Evolutionary conservation across 2,113 vertebrate genomes (phyloP).

Genomic region (Empidonax traillii): DNA sequence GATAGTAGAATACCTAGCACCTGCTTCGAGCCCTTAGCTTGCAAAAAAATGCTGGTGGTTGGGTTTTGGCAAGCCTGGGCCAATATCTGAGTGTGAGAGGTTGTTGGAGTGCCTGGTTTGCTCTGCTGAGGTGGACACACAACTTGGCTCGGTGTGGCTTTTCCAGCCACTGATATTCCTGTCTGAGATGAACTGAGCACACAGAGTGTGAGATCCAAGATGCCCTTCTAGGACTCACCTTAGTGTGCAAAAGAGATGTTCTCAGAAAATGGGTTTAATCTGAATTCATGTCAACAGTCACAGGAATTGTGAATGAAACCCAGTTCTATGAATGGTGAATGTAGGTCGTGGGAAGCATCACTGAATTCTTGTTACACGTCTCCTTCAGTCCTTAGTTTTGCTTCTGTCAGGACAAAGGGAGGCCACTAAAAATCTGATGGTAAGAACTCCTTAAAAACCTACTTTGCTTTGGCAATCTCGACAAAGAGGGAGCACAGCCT

Average conservation of each 20-base stretch:
- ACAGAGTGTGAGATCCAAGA: background rate
- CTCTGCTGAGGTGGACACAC: background rate
- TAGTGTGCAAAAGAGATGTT: accelerated
- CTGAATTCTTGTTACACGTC: background rate
- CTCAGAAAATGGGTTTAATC: background rate
- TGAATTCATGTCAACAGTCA: background rate
- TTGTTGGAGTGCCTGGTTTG: background rate
- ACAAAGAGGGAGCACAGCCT: background rate
- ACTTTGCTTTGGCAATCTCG: background rate
- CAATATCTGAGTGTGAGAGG: background rate
- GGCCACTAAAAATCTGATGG: background rate
- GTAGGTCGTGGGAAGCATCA: background rate
- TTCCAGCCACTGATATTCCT: background rate
- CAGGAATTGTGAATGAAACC: background rate
- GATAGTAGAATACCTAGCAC: background rate
- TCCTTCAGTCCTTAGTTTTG: background rate
- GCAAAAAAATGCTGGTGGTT: background rate
- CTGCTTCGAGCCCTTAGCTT: background rate
- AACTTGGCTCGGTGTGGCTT: background rate
- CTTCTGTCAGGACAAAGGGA: background rate
- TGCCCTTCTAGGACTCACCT: background rate
- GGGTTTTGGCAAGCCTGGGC: background rate
- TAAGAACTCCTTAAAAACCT: background rate
- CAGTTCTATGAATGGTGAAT: background rate
- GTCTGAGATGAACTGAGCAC: accelerated